Evolutionary conservation across 1,140 invertebrate species (phyloP).

Genomic region (Radopholus similis): DNA sequence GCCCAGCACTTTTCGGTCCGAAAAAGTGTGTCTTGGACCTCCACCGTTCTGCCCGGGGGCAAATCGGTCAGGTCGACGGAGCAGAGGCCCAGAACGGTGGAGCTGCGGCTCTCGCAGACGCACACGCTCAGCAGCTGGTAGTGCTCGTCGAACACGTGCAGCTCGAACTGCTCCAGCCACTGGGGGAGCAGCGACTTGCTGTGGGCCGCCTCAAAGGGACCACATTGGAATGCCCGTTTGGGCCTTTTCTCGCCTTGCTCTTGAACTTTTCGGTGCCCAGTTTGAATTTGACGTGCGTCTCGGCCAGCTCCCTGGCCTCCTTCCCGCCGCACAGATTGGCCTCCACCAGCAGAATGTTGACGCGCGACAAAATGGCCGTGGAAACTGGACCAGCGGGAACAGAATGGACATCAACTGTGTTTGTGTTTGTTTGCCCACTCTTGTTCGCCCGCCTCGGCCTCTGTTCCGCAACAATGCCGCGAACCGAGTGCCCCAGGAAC

Average conservation of each 20-base stretch:
- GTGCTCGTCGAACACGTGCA: slow-evolving; percentile 88
- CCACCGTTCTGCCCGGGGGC: too few relatives aligned
- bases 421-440: background rate
- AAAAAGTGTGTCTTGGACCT: too few relatives aligned
- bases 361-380: slow-evolving; percentile 91
- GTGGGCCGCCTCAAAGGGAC: too few relatives aligned
- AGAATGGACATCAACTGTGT: slow-evolving; percentile 10
- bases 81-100: too few relatives aligned
- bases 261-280: slow-evolving; percentile 96
- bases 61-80: too few relatives aligned
- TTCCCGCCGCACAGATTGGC: slow-evolving; percentile 74
- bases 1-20: too few relatives aligned
- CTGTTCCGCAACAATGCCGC: slow-evolving; percentile 46
- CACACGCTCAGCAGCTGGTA: slow-evolving; percentile 80
- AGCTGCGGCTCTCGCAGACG: slow-evolving; percentile 86
- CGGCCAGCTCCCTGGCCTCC: slow-evolving; percentile 73
- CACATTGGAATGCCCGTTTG: background rate
- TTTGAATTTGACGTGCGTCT: slow-evolving; percentile 96
- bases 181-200: slow-evolving; percentile 68
- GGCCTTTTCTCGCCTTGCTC: slow-evolving; percentile 71
- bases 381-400: too few relatives aligned
- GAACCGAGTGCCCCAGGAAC: slow-evolving; percentile 43
- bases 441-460: slow-evolving; percentile 37
- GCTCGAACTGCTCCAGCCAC: slow-evolving; percentile 95
- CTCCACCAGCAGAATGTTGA: slow-evolving; percentile 90